Base-by-base conservation (phyloP, 2,113 vertebrate genomes). In the Malurus elegans region DNA sequence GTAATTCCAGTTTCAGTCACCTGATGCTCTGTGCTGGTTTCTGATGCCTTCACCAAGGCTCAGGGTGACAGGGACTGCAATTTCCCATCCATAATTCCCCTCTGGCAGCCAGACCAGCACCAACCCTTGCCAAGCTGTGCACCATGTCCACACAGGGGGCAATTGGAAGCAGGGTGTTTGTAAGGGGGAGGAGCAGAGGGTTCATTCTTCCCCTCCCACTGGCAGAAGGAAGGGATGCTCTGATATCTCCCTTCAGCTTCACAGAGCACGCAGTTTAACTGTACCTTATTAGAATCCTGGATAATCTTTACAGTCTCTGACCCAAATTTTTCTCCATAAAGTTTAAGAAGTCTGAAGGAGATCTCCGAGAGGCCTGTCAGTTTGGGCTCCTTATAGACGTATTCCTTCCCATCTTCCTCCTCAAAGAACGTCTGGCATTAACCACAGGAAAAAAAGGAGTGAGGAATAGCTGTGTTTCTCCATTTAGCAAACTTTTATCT, bases 371-470 rank as follows among this genome's bases (percentile, higher is more conserved):
- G 98, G 38, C 98, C 98, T 0, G 99, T 99, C 74, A 99, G 98
- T 93, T 99, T 99, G 60, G 99, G 99, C 42, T 99, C 99, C 94
- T 99, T 99, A 97, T 99, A 99, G 87, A 99, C 98, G 47, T 99
- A 99, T 71, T 99, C 99, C 82, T 99, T 99, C 45, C 99, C 99
- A 65, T 99, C 99, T 91, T 99, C 99, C 90, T 99, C 99, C 98
- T 99, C 99, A 89, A 99, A 99, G 97, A 99, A 99, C 2, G 98
- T 97, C 99, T 99, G 72, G 78, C 20, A 83, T 70, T 58, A 82
- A 96, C 19, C 18, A 94, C 31, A 94, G 47, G 80, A 54, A 64
- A 16, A 8, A 38, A 70, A n/a, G 5, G 9, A 64, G 42, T 70
- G 26, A 92, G 57, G 38, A 93, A 65, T 10, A 62, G 34, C 23